These are phyloP conservation scores for Herpailurus yagouaroundi DNA, from an alignment of 2,113 vertebrate species.

Conservation along the genomic window DNA sequence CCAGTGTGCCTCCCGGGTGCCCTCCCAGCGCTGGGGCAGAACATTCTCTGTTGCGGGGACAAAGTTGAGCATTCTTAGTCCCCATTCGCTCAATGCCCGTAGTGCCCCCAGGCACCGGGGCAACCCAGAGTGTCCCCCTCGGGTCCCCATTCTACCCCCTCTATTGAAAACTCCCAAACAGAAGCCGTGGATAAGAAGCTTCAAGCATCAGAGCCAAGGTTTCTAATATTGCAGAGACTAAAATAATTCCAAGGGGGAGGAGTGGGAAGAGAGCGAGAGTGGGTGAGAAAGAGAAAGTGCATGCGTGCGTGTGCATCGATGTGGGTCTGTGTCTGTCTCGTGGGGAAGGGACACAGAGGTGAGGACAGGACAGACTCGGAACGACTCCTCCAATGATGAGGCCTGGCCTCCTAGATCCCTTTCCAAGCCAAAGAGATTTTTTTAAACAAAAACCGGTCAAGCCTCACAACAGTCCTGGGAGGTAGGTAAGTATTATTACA, in stretches of 20 bases:
- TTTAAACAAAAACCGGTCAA: background rate
- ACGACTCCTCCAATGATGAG: background rate
- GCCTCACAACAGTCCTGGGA: slow-evolving; percentile 62
- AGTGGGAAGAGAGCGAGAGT: background rate
- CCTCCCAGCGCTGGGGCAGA: background rate
- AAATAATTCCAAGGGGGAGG: background rate
- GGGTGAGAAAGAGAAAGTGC: no score
- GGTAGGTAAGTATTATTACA: slow-evolving; percentile 61
- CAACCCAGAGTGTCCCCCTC: background rate
- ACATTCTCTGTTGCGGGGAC: background rate
- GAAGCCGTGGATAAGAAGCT: background rate
- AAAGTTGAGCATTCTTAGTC: background rate
- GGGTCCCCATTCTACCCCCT: background rate
- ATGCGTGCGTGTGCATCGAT: background rate
- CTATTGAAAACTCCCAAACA: background rate
- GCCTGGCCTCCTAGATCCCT: background rate
- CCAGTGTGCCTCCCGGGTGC: background rate
- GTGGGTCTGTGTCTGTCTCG: no score
- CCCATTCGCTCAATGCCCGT: background rate
- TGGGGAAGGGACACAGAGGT: background rate
- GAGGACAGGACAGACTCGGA: background rate
- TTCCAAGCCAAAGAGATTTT: background rate
- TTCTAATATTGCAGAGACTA: background rate
- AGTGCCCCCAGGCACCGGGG: background rate
- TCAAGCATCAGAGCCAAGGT: background rate